Conservation (phyloP, 1,140 invertebrate genomes). For the Aphidius gifuensis region DNA sequence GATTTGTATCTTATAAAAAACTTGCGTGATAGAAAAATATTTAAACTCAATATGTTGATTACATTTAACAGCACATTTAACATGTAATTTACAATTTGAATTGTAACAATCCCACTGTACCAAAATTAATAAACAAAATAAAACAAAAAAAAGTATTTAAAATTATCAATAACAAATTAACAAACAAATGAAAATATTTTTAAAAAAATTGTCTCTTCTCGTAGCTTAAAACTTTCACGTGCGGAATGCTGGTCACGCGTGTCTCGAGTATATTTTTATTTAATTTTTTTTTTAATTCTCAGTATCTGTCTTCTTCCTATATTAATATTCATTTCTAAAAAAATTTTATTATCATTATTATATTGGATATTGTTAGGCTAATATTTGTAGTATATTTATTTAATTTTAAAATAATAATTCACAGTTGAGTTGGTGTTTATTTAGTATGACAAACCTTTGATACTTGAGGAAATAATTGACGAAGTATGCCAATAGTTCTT, state of each 20-base stretch:
- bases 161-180: background rate
- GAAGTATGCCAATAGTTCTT: constrained; percentile 70
- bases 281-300: too few relatives aligned
- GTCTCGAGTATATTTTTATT: constrained; percentile 8
- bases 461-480: constrained; percentile 70
- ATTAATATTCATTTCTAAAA: too few relatives aligned
- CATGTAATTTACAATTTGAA: too few relatives aligned
- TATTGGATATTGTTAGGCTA: background rate
- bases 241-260: constrained; percentile 10
- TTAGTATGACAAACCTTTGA: constrained; percentile 62
- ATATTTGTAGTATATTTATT: background rate
- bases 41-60: too few relatives aligned
- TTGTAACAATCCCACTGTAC: too few relatives aligned
- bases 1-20: background rate
- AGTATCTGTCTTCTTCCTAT: too few relatives aligned
- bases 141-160: background rate
- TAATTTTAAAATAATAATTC: background rate
- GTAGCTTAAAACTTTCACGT: constrained; percentile 3
- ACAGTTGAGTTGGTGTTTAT: background rate
- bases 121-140: too few relatives aligned
- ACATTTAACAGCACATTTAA: too few relatives aligned
- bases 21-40: background rate
- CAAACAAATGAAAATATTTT: background rate
- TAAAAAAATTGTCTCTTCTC: background rate
- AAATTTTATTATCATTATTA: background rate